These are phyloP conservation scores for Eupelmus urozonus DNA, from an alignment of 2,888 invertebrate species.

Conservation along the genomic window DNA sequence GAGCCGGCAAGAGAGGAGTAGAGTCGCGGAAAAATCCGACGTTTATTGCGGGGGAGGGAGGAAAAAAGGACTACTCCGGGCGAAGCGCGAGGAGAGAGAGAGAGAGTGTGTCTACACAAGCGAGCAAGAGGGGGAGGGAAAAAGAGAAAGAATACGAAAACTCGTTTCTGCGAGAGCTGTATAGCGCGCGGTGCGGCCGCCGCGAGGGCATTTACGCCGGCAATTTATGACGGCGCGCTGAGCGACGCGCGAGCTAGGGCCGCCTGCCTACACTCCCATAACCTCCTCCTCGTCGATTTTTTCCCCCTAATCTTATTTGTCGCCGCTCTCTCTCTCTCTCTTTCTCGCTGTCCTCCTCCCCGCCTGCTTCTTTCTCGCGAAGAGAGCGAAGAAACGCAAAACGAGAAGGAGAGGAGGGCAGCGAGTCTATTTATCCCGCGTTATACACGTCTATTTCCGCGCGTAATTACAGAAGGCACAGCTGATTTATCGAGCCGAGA, in stretches of 20 bases:
- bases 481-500: slow-evolving; percentile 63
- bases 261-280: neutral
- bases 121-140: neutral
- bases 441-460: slow-evolving; percentile 62
- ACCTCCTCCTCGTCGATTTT: slow-evolving; percentile 20
- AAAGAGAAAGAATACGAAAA: slow-evolving; percentile 12
- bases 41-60: slow-evolving; percentile 36
- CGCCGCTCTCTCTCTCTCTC: slow-evolving; percentile 5
- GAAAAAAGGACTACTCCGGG: neutral
- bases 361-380: neutral
- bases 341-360: neutral
- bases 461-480: slow-evolving; percentile 62
- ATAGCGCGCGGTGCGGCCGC: neutral
- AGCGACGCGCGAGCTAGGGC: neutral
- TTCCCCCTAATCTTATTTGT: slow-evolving; percentile 40
- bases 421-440: slow-evolving; percentile 61
- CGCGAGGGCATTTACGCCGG: slow-evolving; percentile 55
- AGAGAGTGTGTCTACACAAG: neutral
- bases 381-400: slow-evolving; percentile 21
- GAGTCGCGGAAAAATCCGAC: slow-evolving; percentile 17
- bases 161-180: slow-evolving; percentile 17
- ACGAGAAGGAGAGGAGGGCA: slow-evolving; percentile 41
- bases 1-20: slow-evolving; percentile 5
- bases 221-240: slow-evolving; percentile 54
- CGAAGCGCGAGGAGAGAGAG: neutral